Evolutionary conservation across 2,113 vertebrate species (phyloP).

Genomic region (Oreochromis aureus): DNA sequence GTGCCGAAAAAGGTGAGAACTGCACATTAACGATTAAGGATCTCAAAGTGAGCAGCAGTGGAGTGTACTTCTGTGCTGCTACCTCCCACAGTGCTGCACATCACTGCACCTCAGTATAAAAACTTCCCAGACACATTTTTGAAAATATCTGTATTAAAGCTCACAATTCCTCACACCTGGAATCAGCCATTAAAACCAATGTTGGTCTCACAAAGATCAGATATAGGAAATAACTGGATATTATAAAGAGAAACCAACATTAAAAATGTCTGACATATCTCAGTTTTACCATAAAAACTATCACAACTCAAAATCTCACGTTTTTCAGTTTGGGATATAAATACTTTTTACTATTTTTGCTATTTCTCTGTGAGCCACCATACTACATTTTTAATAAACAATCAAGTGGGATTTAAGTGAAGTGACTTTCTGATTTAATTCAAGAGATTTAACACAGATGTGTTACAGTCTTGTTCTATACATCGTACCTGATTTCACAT

Average conservation of each 20-base stretch:
- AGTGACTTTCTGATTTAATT: not conserved
- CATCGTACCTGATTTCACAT: not conserved
- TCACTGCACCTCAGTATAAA: not conserved
- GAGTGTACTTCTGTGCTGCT: not conserved
- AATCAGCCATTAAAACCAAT: not conserved
- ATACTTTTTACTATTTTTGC: not conserved
- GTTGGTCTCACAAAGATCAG: not conserved
- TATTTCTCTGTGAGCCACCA: not conserved
- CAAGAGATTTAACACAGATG: not conserved
- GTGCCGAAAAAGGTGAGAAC: fast-evolving
- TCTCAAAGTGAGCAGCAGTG: not conserved
- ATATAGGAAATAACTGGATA: not conserved
- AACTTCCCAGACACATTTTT: not conserved
- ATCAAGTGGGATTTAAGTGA: not conserved
- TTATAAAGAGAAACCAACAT: no score
- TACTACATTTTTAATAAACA: not conserved
- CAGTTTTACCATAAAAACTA: not conserved
- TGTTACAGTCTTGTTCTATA: not conserved
- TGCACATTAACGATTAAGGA: not conserved
- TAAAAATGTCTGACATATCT: not conserved
- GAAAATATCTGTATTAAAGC: no score
- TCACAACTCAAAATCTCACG: fast-evolving
- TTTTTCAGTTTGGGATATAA: not conserved
- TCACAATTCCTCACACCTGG: not conserved
- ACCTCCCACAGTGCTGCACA: not conserved